phyloP scores from a whole-genome alignment of 2,888 invertebrate genomes.

The Imbricaverruca yamaguchii region DNA sequence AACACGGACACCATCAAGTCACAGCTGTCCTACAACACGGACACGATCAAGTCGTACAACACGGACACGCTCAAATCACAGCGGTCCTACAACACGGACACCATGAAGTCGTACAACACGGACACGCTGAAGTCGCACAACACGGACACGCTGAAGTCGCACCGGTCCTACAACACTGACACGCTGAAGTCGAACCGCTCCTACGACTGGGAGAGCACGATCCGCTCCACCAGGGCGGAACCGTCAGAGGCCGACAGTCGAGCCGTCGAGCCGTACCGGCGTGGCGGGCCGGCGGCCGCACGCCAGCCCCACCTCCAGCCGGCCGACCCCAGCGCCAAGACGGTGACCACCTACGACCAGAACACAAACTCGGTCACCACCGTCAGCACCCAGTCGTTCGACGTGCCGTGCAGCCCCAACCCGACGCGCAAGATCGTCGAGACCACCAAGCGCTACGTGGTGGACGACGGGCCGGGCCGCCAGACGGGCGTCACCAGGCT shows the following conservation, averaged over 20 bases:
- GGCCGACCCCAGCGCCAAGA: constrained; percentile 14
- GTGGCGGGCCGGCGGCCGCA: too few species aligned
- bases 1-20: constrained; percentile 10
- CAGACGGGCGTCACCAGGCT: not conserved
- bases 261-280: not conserved
- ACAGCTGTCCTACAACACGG: not conserved
- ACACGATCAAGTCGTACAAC: constrained; percentile 28
- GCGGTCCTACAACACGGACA: constrained; percentile 27
- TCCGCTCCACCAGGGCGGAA: not conserved
- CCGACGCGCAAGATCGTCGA: constrained; percentile 21
- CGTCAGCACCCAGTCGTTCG: constrained; percentile 18
- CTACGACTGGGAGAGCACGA: constrained; percentile 18
- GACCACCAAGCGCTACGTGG: constrained; percentile 19
- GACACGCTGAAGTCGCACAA: constrained; percentile 28
- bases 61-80: constrained; percentile 10
- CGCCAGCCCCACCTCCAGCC: too few species aligned
- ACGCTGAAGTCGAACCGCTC: constrained; percentile 11
- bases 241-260: not conserved
- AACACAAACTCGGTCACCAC: constrained; percentile 22
- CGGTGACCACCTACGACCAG: constrained; percentile 14
- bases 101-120: not conserved
- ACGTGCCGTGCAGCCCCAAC: constrained; percentile 16
- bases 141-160: constrained; percentile 10
- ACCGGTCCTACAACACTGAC: constrained; percentile 12
- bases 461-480: not conserved